These are phyloP conservation scores for Xylophagus ater DNA, from an alignment of 2,888 invertebrate genomes.

Conservation along the genomic window DNA sequence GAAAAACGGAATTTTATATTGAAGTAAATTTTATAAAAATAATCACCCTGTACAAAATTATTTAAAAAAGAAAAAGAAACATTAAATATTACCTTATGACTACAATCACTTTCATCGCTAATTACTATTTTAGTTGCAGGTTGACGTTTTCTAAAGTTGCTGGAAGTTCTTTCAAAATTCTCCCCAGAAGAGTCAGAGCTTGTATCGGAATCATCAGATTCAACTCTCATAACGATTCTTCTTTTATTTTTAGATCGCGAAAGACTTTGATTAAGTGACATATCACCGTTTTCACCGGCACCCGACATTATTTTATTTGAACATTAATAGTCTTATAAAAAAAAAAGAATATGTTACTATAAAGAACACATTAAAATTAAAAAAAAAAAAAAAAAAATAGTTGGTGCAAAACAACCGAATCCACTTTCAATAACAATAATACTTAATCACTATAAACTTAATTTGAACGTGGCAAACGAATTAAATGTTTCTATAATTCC, in stretches of 20 bases:
- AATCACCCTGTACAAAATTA: neutral
- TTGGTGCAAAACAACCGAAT: no score
- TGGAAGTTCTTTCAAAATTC: conserved; percentile 5
- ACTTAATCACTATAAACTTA: no score
- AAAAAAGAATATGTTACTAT: no score
- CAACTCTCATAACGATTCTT: conserved; percentile 36
- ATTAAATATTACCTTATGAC: conserved; percentile 31
- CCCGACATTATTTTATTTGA: conserved; percentile 13
- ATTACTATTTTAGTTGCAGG: conserved; percentile 10
- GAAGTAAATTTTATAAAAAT: neutral
- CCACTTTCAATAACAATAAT: no score
- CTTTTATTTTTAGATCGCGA: conserved; percentile 20
- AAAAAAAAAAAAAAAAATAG: no score
- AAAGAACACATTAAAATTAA: no score
- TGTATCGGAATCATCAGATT: conserved; percentile 31
- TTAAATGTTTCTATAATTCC: no score
- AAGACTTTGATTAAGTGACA: conserved; percentile 4
- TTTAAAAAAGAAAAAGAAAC: neutral
- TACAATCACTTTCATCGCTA: conserved; percentile 21
- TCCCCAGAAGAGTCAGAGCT: conserved; percentile 13
- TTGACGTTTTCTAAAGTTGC: neutral
- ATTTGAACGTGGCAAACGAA: no score
- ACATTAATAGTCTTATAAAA: neutral
- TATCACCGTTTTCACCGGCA: conserved; percentile 16
- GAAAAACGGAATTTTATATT: neutral